Base-by-base conservation (phyloP, 2,113 vertebrate genomes). In the Semicossyphus pulcher region DNA sequence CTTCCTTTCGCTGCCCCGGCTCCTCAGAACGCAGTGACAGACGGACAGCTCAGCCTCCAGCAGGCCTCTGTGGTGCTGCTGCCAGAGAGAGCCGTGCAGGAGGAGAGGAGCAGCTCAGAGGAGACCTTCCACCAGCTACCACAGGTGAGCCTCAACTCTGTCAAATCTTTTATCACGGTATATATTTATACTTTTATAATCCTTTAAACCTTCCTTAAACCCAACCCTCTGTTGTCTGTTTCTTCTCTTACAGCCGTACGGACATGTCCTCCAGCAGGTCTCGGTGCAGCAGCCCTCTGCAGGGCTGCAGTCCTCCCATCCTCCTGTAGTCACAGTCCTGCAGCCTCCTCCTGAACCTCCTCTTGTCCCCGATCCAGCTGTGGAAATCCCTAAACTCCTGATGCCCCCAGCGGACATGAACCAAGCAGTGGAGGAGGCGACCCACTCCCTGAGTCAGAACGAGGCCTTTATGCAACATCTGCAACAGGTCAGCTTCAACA, bases 11-110 rank as follows among this genome's bases (percentile, higher is more conserved):
- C 86, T 31, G 56, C 92, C 21, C 83, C 90, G n/a, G 73, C 86
- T 34, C 36, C 79, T 51, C 58, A 74, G 68, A 49, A 78, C 1
- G 64, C 73, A 10, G 72, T 71, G 54, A 28, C 84, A 0, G 92
- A 92, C 1, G 87, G 80, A 37, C 91, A 87, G 53, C 84, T 90
- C 60, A 84, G 70, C 72, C 91, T 92, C 39, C 92, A 87, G 60
- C 90, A 87, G 74, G 84, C 92, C 18, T 91, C 93, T 0, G 92
- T 93, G 66, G 89, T 94, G 48, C 88, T 93, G 48, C 79, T 94
- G 49, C 90, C 90, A 0, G 93, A 94, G 20, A 86, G 88, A 76
- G 7, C 78, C 6, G 56, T 71, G 25, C 86, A 73, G 7, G 91
- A 93, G 37, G 90, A 93, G 60, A 86, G 83, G 73, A 72, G 18